Evolutionary conservation across 1,140 invertebrate species (phyloP), one percentile per base, ranked within the genome.

Genomic region (Maniola jurtina): DNA sequence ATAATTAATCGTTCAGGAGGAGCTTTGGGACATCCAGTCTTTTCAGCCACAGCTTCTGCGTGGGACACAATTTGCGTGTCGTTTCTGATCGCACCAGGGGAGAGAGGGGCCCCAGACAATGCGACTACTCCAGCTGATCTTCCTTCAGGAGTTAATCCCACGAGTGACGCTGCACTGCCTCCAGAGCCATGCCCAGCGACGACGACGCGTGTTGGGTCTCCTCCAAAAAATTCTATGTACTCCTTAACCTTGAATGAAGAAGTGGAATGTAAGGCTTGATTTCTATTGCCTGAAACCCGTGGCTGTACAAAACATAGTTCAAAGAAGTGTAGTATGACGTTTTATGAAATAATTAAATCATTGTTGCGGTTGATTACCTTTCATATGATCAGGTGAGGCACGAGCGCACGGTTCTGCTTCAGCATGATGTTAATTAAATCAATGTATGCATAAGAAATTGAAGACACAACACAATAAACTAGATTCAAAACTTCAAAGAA

Each of bases 171-270:
- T 35, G 92, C 91, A 78, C 93, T 94, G 0, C 93, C 94, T 1
- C 95, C 95, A 4, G 93, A 93, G 6, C 94, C 95, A 75, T 96
- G 94, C 0, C 95, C 95, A 83, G 95, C 93, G 4, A 95, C 88
- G 1, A 94, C 92, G 38, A 96, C 92, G 61, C 92, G 91, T 4
- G 92, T 84, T 0, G 93, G 91, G 78, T 96, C 93, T 14, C 95
- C 96, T 6, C 95, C 95, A 72, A 96, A 96, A 68, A 93, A 94
- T 72, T 91, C 91, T 73, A 94, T 94, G 80, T 96, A 94, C 67
- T 94, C 91, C 66, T 93, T 87, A 1, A 95, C 90, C 94, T 90
- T 3, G 60, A 34, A 42, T 14, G 1, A 13, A 11, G 0, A 14
- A 48, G 14, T 55, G 16, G 25, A 25, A 25, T 25, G 4, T 25